Base-by-base conservation (phyloP, 2,113 vertebrate genomes). In the Amphilophus citrinellus region DNA sequence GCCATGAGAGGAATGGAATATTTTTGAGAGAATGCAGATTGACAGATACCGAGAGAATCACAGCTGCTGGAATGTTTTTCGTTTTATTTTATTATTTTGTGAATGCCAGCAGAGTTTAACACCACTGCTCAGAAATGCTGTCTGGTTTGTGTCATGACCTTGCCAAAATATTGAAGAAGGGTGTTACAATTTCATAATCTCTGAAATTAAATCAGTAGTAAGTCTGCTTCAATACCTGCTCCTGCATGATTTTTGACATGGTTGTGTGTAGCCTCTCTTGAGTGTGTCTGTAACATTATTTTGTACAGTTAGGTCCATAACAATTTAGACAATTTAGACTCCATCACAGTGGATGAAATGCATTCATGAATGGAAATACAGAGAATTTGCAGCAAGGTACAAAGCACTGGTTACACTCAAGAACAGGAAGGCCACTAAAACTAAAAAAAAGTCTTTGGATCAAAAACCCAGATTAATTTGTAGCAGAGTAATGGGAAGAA, bases 41-140 rank as follows among this genome's bases (percentile, higher is more conserved):
- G 91, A 92, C 92, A 92, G 82, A 56, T 77, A 79, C 44, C 63
- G 22, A 10, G 81, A 80, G 80, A 90, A 88, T 86, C 80, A 89
- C 86, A 89, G 77, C 79, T 24, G 87, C 27, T 59, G 87, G 30
- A 91, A 90, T 71, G 50, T 92, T 89, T 91, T 44, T 91, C 86
- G 85, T 88, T 73, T 73, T 56, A 56, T 73, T 56, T 73, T 7
- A 53, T 71, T 71, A 47, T 56, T 73, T 73, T 20, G 62, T 91
- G 76, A 90, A 90, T 63, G 75, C 71, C 32, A 71, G 71, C 44
- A 13, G 80, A 61, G n/a, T 14, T 42, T 66, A 82, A 78, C 76
- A 32, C 56, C 24, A 53, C 61, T 50, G 18, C 79, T 59, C 73
- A 32, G 76, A 20, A 3, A 53, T 6, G 44, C 27, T 14, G 65